Conservation (phyloP, 2,113 vertebrate species). For the Oenanthe oenanthe region DNA sequence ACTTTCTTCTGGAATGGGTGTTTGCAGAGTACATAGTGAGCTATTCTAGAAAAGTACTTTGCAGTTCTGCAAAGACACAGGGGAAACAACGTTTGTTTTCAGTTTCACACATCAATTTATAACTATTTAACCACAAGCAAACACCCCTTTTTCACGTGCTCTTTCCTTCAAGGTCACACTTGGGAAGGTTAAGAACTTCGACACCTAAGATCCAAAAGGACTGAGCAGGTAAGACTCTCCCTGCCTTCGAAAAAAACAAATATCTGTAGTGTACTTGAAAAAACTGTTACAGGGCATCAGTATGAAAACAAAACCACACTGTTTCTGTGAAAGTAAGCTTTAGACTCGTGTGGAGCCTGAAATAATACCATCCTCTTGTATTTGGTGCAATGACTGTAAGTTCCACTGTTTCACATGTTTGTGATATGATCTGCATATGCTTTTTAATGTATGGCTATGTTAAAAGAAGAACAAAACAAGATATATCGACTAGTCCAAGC, state of each 20-base stretch:
- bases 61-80: not conserved
- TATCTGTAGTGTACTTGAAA: not conserved
- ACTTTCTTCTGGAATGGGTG: not conserved
- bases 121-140: not conserved
- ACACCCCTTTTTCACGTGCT: not conserved
- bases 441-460: not conserved
- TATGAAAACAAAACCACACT: not conserved
- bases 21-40: not conserved
- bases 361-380: not conserved
- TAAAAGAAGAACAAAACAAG: not conserved
- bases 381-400: not conserved
- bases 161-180: not conserved
- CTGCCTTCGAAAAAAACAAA: not conserved
- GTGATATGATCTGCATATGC: rapidly evolving
- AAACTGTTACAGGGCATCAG: not conserved
- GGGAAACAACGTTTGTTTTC: not conserved
- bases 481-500: not conserved
- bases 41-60: not conserved
- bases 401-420: not conserved
- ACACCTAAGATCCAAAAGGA: not conserved
- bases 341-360: not conserved
- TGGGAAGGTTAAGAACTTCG: not conserved
- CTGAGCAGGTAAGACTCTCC: not conserved
- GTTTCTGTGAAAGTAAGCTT: not conserved
- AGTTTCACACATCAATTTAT: not conserved